Evolutionary conservation across 2,113 vertebrate species (phyloP).

Genomic region (Forbesichthys agassizii): DNA sequence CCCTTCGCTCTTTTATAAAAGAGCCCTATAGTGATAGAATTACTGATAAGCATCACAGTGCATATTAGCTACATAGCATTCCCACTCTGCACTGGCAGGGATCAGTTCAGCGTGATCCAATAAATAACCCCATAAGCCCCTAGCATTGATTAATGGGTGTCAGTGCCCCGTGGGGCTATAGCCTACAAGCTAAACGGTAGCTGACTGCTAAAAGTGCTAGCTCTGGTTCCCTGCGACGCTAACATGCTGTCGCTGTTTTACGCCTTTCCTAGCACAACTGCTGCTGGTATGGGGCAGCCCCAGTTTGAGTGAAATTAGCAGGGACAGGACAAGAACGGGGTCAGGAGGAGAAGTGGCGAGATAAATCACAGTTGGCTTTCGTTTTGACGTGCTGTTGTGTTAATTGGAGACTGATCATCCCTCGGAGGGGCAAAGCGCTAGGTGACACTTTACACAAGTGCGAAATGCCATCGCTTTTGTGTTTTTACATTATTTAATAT

Average conservation of each 20-base stretch:
- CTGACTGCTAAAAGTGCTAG: slow-evolving; percentile 7
- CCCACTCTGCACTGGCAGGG: slow-evolving; percentile 16
- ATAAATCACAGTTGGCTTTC: slow-evolving; percentile 9
- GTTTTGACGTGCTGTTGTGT: slow-evolving; percentile 2
- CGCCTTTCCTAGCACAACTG: not conserved
- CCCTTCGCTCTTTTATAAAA: slow-evolving; percentile 34
- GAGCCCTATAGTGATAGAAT: slow-evolving; percentile 37
- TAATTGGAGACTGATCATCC: slow-evolving; percentile 19
- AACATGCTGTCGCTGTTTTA: not conserved
- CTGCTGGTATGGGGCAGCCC: slow-evolving; percentile 17
- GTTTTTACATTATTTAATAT: too few relatives aligned
- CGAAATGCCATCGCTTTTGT: too few relatives aligned
- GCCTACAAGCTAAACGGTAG: slow-evolving; percentile 23
- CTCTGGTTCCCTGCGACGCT: not conserved
- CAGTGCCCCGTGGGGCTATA: slow-evolving; percentile 41
- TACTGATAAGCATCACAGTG: slow-evolving; percentile 66
- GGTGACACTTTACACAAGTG: not conserved
- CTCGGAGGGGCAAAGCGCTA: not conserved
- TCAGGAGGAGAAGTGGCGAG: slow-evolving; percentile 26
- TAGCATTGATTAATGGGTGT: slow-evolving; percentile 60
- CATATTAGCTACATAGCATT: slow-evolving; percentile 46
- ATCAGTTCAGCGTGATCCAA: slow-evolving; percentile 47
- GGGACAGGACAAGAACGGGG: slow-evolving; percentile 35
- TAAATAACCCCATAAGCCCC: slow-evolving; percentile 53
- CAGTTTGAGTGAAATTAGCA: slow-evolving; percentile 31